Conservation (phyloP, 2,888 invertebrate genomes). For the Odontocolon sp. region DNA sequence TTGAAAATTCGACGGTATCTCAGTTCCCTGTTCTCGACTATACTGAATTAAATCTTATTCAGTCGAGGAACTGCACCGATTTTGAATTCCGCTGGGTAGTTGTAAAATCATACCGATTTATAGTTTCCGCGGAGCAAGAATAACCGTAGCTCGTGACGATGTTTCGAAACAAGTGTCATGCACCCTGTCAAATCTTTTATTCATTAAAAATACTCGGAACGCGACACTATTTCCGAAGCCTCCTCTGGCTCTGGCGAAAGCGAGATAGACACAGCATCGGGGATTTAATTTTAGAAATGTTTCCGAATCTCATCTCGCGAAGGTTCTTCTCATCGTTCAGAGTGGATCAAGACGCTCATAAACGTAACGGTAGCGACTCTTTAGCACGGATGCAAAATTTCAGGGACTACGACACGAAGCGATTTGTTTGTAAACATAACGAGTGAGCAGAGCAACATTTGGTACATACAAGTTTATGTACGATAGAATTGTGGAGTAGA, state of each 20-base stretch:
- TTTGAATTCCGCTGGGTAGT: neutral
- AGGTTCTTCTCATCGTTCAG: neutral
- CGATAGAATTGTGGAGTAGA: too few relatives aligned
- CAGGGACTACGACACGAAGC: neutral
- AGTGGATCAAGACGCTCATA: neutral
- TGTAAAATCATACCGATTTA: conserved; percentile 15
- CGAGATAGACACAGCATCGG: conserved; percentile 4
- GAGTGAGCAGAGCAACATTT: conserved; percentile 5
- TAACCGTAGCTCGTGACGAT: conserved; percentile 20
- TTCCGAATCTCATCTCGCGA: conserved; percentile 20
- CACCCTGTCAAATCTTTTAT: conserved; percentile 26
- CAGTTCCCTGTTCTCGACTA: neutral
- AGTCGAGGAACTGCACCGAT: too few relatives aligned
- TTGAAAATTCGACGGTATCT: neutral
- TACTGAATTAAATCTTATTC: neutral
- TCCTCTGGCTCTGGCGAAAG: neutral
- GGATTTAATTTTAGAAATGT: conserved; percentile 51
- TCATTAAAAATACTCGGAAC: conserved; percentile 21
- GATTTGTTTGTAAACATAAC: conserved; percentile 20
- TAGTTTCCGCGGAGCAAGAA: conserved; percentile 21
- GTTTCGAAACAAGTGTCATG: conserved; percentile 34
- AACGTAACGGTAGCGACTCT: neutral
- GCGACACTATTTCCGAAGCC: conserved; percentile 23
- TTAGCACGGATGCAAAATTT: conserved; percentile 10
- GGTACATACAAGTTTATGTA: neutral